A percentile compares a stretch with the other conserved stretches of the same genome.
phyloP scores from a whole-genome alignment of 2,797 vertebrate genomes.

The Onychomys torridus region DNA sequence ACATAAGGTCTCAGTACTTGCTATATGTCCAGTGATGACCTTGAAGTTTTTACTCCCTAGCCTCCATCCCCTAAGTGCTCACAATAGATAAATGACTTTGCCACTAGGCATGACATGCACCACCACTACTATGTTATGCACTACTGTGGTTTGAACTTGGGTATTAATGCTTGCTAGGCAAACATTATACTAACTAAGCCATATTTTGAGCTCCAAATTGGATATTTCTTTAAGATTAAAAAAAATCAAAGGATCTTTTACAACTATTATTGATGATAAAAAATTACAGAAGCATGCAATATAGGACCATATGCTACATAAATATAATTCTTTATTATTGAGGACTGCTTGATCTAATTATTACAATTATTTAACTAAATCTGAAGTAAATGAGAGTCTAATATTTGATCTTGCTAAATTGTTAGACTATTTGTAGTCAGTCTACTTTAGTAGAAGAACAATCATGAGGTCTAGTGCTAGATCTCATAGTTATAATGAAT shows the following conservation, averaged over 20 bases:
- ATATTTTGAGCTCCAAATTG: neutral
- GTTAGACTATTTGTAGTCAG: conserved; percentile 3
- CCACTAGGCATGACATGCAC: neutral
- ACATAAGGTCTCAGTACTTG: neutral
- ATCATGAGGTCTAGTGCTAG: neutral
- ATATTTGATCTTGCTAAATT: neutral
- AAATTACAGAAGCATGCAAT: neutral
- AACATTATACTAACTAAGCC: neutral
- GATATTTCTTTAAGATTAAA: neutral
- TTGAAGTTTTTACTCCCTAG: neutral
- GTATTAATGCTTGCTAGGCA: neutral
- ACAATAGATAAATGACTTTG: neutral
- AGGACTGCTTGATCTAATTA: neutral
- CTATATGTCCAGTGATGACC: neutral
- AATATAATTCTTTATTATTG: neutral
- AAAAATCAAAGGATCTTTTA: neutral
- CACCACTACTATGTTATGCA: no score
- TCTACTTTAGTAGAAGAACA: neutral
- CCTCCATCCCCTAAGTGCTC: neutral
- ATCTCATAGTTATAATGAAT: neutral
- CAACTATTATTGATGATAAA: neutral
- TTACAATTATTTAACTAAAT: neutral
- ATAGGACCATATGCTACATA: neutral
- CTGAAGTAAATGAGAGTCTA: neutral
- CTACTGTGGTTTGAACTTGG: neutral